Base-by-base conservation (phyloP, 2,888 invertebrate species). In the Andrena dorsata region DNA sequence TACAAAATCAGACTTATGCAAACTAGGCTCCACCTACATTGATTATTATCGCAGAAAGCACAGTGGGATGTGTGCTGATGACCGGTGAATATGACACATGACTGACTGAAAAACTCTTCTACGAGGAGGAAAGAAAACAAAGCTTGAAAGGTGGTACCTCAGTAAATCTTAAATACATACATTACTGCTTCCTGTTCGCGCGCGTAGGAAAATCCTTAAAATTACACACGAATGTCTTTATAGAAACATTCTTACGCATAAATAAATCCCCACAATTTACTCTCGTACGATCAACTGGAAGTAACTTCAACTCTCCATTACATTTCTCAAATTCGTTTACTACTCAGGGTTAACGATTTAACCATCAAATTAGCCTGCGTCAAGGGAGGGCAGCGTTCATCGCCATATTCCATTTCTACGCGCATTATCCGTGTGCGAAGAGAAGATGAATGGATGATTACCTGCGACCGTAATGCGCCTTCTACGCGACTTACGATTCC, bases 401-500 rank as follows among this genome's bases (percentile, higher is more conserved):
- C 51, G 28, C n/a, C 1, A 6, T 35, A 51, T 41, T 64, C 60
- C 26, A 28, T n/a, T 41, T 53, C 47, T 58, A 53, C n/a, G 26
- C 20, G 16, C 30, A 23, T 74, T 77, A 73, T 30, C 70, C 70
- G 23, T 65, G 13, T 58, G 30, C 68, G 72, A 68, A 82, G 58
- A 82, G 60, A 81, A 65, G 75, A 86, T 83, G 85, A 86, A 87
- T 86, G 88, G 85, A 89, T 90, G 92, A 92, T 92, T 92, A 92
- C 92, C 92, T 92, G 92, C 78, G 80, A 89, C 89, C 90, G 88
- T 92, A 91, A 92, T 90, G 88, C 90, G 91, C 90, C 93, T 93
- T 92, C 93, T 92, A 91, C 91, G 91, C 88, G 92, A 93, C 93
- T 93, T 93, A 93, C 93, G 92, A 90, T 93, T 93, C 91, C 91